Conservation (phyloP, 2,888 invertebrate species). For the Catonia carolina region DNA sequence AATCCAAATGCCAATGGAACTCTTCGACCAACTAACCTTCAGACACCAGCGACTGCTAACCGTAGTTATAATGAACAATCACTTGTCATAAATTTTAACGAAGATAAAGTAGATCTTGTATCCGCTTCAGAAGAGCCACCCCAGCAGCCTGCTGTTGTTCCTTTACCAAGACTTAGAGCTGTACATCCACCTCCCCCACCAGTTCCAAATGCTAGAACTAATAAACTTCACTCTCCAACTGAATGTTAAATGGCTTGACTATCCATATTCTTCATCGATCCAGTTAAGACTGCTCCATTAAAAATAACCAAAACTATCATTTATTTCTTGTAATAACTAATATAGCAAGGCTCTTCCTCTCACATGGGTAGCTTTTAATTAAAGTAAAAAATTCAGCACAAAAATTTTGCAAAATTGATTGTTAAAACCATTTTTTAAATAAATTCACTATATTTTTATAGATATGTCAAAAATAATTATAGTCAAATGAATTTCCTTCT, state of each 20-base stretch:
- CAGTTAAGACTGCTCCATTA: too few species aligned
- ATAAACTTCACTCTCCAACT: not conserved
- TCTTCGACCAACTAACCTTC: conserved; percentile 1
- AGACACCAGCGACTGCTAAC: conserved; percentile 18
- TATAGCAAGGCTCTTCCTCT: too few species aligned
- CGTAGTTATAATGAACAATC: conserved; percentile 27
- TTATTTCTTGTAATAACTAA: too few species aligned
- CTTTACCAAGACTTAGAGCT: conserved; percentile 15
- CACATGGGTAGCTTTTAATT: too few species aligned
- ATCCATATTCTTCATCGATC: too few species aligned
- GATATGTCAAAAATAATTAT: too few species aligned
- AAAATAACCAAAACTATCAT: too few species aligned
- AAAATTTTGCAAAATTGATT: too few species aligned
- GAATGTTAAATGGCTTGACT: not conserved
- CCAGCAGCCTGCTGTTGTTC: conserved; percentile 5
- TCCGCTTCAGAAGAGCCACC: conserved; percentile 7
- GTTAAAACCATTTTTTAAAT: too few species aligned
- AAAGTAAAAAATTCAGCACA: too few species aligned
- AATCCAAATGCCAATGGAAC: conserved; percentile 6
- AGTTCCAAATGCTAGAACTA: conserved; percentile 20
- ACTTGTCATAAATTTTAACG: conserved; percentile 17
- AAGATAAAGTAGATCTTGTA: conserved; percentile 10
- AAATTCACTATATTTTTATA: too few species aligned
- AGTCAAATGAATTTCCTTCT: too few species aligned
- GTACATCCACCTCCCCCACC: conserved; percentile 26